phyloP scores from a whole-genome alignment of 2,797 vertebrate species.

The Odontamblyopus rebecca region DNA sequence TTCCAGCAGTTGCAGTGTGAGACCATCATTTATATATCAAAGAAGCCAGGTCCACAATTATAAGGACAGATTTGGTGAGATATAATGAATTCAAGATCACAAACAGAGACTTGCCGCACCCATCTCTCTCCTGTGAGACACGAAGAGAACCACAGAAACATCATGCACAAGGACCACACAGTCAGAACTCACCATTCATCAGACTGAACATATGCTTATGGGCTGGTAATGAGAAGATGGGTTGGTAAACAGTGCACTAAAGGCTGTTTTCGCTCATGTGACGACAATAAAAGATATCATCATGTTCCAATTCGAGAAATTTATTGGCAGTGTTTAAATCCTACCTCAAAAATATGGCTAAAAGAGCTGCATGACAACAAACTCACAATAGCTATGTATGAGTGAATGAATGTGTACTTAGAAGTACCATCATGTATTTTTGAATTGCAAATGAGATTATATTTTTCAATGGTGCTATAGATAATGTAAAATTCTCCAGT shows the following conservation, averaged over 20 bases:
- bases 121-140: constrained; percentile 62
- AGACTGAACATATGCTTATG: constrained; percentile 66
- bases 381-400: constrained; percentile 25
- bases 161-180: constrained; percentile 71
- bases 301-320: constrained; percentile 25
- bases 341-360: constrained; percentile 26
- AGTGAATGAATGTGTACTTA: constrained; percentile 19
- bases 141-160: constrained; percentile 58
- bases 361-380: constrained; percentile 8
- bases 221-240: constrained; percentile 61
- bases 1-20: background rate
- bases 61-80: constrained; percentile 59
- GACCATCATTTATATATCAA: background rate
- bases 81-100: constrained; percentile 70
- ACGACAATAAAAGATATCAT: constrained; percentile 33
- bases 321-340: constrained; percentile 25
- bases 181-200: constrained; percentile 55
- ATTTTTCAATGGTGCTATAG: constrained; percentile 26
- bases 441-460: constrained; percentile 41
- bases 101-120: constrained; percentile 51
- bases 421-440: constrained; percentile 31
- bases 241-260: constrained; percentile 30
- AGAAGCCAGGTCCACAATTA: constrained; percentile 47
- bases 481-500: constrained; percentile 64
- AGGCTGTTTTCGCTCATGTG: constrained; percentile 29